phyloP scores from a whole-genome alignment of 2,797 vertebrate genomes.

The Anniella stebbinsi region DNA sequence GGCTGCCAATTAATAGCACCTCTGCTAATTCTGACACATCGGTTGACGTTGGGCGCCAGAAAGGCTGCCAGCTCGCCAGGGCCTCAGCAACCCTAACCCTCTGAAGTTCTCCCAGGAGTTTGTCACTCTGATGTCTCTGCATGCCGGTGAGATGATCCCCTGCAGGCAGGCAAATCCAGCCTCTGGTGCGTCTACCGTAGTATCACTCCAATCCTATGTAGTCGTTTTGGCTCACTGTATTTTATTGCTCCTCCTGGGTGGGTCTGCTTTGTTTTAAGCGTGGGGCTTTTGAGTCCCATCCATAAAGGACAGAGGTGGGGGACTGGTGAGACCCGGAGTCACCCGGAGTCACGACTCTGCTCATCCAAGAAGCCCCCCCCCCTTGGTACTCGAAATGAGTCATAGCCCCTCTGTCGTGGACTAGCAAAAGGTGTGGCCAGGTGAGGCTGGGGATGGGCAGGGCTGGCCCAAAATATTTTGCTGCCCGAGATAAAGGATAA shows the following conservation, averaged over 20 bases:
- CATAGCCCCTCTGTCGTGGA: neutral
- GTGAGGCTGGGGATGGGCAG: neutral
- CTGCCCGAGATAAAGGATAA: too few relatives aligned
- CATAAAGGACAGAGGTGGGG: neutral
- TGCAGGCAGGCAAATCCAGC: neutral
- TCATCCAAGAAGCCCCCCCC: neutral
- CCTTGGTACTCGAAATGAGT: neutral
- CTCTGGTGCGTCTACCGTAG: neutral
- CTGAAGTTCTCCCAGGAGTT: neutral
- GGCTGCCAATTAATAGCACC: neutral
- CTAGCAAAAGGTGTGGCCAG: neutral
- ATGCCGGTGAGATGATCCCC: neutral
- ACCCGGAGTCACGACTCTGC: too few relatives aligned
- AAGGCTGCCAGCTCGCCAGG: neutral
- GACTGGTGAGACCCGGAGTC: too few relatives aligned
- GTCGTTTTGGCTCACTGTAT: neutral
- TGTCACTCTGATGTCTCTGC: neutral
- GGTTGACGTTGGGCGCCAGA: neutral
- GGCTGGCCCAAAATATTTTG: too few relatives aligned
- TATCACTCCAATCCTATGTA: fast-evolving
- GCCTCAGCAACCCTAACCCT: neutral
- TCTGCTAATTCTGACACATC: slow-evolving; percentile 25
- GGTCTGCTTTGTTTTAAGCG: neutral
- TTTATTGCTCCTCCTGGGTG: neutral
- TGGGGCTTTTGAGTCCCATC: neutral